Conservation (phyloP, 2,797 vertebrate genomes). For the Sebastes paucispinis region DNA sequence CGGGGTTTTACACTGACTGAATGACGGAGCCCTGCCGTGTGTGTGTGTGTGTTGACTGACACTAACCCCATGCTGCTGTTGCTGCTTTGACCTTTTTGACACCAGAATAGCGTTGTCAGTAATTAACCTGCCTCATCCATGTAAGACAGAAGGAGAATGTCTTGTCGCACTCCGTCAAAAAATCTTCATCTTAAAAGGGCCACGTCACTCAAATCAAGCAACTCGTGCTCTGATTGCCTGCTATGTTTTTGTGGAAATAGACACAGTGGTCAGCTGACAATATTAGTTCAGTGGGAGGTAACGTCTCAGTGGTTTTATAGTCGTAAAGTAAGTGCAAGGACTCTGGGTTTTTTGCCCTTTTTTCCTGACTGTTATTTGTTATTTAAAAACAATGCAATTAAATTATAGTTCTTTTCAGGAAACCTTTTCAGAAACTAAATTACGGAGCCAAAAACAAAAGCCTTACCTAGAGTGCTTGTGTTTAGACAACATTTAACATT, state of each 20-base stretch:
- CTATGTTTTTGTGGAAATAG: background rate
- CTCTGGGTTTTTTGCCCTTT: fast-evolving
- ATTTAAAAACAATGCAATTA: background rate
- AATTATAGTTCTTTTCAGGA: background rate
- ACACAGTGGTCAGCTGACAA: background rate
- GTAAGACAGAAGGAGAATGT: constrained; percentile 21
- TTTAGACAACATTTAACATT: background rate
- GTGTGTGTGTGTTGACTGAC: constrained; percentile 52
- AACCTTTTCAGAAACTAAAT: background rate
- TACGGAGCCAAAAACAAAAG: background rate
- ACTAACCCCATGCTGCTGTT: constrained; percentile 53
- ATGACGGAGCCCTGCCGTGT: constrained; percentile 55
- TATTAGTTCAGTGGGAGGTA: background rate
- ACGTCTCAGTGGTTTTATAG: background rate
- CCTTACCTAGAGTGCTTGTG: background rate
- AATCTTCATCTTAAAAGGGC: constrained; percentile 35
- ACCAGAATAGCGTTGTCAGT: constrained; percentile 52
- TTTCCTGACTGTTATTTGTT: background rate
- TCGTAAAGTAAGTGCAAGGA: background rate
- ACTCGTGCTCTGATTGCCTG: background rate
- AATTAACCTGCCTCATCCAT: constrained; percentile 59
- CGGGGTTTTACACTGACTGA: constrained; percentile 62
- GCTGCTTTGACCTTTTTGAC: constrained; percentile 65
- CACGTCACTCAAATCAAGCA: constrained; percentile 4
- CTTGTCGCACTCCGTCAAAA: constrained; percentile 22